phyloP scores from a whole-genome alignment of 2,113 vertebrate genomes.

The Meriones unguiculatus region DNA sequence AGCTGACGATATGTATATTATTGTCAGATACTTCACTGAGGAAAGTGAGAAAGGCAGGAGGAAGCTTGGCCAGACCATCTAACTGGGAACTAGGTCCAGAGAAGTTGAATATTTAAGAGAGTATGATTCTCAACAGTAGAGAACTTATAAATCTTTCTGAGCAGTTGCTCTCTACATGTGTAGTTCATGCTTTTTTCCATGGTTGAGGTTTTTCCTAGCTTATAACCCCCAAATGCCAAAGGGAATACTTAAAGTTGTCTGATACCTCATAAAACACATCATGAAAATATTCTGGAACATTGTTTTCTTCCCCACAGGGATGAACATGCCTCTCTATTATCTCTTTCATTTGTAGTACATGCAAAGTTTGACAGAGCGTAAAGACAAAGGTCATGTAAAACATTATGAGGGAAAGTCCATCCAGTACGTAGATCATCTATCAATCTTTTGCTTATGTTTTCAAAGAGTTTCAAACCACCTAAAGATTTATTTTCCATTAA shows the following conservation, averaged over 20 bases:
- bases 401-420: background rate
- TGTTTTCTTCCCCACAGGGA: background rate
- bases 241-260: slow-evolving; percentile 19
- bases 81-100: background rate
- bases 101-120: background rate
- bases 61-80: background rate
- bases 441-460: background rate
- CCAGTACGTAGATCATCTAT: background rate
- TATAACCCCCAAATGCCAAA: slow-evolving; percentile 48
- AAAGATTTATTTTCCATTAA: background rate
- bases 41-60: background rate
- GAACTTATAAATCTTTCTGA: background rate
- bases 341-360: background rate
- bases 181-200: background rate
- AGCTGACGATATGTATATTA: background rate
- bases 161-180: background rate
- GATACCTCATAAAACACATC: slow-evolving; percentile 34
- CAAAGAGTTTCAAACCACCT: slow-evolving; percentile 1
- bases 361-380: background rate
- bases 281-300: slow-evolving; percentile 30
- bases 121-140: background rate
- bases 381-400: background rate
- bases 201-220: background rate
- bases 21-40: background rate
- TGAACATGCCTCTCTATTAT: background rate